These are phyloP conservation scores for Amphiprion percula DNA, from an alignment of 2,113 vertebrate genomes.

Conservation along the genomic window DNA sequence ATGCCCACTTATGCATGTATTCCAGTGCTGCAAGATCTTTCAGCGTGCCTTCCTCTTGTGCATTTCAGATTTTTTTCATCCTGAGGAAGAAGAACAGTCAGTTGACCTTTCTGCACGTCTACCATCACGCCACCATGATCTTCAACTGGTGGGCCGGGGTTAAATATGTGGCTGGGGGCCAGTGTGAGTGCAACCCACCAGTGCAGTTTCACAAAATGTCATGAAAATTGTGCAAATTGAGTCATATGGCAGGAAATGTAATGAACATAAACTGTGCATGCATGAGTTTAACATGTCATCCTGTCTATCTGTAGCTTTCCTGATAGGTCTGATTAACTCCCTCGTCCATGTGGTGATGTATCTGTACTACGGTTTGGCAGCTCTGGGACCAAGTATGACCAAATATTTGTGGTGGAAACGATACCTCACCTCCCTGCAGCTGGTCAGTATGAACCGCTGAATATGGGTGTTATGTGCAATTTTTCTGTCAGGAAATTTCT, in stretches of 20 bases:
- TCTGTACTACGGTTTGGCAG: constrained; percentile 81
- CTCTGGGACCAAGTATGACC: constrained; percentile 76
- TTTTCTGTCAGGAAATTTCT: not conserved
- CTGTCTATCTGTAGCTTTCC: constrained; percentile 78
- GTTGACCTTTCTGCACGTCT: constrained; percentile 88
- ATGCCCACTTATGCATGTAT: not conserved
- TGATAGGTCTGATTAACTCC: constrained; percentile 84
- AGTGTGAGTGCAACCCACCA: constrained; percentile 78
- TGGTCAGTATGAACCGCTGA: constrained; percentile 77
- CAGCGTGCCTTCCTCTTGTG: not conserved
- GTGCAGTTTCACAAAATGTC: not conserved
- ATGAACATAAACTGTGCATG: not conserved
- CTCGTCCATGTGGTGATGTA: constrained; percentile 85
- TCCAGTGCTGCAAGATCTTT: not conserved
- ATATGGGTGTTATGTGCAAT: not conserved
- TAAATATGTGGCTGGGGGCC: constrained; percentile 86
- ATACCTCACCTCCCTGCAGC: constrained; percentile 84
- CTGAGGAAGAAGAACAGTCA: constrained; percentile 86
- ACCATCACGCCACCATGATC: constrained; percentile 88
- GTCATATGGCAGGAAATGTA: not conserved
- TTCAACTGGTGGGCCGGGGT: constrained; percentile 88
- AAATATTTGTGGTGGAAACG: constrained; percentile 85
- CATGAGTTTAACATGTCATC: not conserved
- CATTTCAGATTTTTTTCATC: constrained; percentile 87
- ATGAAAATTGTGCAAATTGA: not conserved